These are phyloP conservation scores for Caenorhabditis sp. DNA, from an alignment of 2,888 invertebrate species.

Conservation along the genomic window DNA sequence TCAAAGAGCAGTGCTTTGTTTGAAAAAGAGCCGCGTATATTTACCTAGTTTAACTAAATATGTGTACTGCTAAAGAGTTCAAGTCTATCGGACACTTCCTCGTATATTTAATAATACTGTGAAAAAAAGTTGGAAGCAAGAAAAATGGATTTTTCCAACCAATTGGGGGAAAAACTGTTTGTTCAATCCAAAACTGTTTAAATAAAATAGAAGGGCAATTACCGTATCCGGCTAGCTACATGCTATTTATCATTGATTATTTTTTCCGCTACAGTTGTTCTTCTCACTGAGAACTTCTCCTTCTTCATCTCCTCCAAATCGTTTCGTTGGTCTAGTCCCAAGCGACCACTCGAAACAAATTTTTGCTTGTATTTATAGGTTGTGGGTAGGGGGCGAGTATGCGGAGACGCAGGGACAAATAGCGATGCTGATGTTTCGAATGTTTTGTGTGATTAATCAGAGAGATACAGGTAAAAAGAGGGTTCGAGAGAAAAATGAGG, in stretches of 20 bases:
- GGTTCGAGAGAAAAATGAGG: not conserved
- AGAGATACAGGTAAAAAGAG: constrained; percentile 7
- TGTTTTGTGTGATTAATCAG: constrained; percentile 2
- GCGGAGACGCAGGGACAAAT: not conserved
- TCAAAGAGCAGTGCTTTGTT: not conserved
- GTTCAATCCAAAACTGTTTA: not conserved
- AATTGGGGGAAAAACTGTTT: not conserved
- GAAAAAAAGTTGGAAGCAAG: not conserved
- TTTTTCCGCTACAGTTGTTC: too few species aligned
- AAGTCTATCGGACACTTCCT: not conserved
- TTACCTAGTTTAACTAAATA: not conserved
- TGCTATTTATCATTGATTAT: too few species aligned
- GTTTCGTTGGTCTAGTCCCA: not conserved
- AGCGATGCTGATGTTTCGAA: constrained; percentile 2
- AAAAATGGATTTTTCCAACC: too few species aligned
- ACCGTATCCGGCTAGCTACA: too few species aligned
- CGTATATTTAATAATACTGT: not conserved
- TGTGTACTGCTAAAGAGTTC: not conserved
- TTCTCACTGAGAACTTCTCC: too few species aligned
- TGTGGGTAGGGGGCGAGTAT: not conserved
- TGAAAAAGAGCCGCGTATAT: not conserved
- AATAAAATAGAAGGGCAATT: not conserved
- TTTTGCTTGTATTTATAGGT: constrained; percentile 1
- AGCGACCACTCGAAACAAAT: not conserved
- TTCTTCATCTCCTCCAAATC: too few species aligned